A percentile compares a stretch with the other conserved stretches of the same genome.
These are phyloP conservation scores for Leptinotarsa juncta DNA, from an alignment of 2,888 invertebrate species.

Conservation along the genomic window DNA sequence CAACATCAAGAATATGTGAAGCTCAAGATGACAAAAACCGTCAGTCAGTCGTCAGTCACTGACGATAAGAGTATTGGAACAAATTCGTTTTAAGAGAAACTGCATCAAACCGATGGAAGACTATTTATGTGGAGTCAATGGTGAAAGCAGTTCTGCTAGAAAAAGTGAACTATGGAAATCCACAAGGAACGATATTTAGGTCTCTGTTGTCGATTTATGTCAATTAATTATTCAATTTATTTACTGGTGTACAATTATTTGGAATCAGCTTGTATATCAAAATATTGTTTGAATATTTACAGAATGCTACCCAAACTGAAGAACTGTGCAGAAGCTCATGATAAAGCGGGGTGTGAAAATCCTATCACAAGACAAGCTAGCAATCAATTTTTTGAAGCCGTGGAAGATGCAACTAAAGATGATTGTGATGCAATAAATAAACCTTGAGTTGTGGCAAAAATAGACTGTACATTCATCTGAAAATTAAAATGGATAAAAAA, in stretches of 20 bases:
- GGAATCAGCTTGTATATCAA: background rate
- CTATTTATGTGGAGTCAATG: background rate
- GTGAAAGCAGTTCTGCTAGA: too few species aligned
- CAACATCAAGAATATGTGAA: too few species aligned
- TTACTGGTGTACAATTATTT: background rate
- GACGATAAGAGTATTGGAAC: background rate
- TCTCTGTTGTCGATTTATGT: too few species aligned
- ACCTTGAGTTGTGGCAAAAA: background rate
- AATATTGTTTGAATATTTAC: conserved; percentile 7
- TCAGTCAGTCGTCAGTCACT: too few species aligned
- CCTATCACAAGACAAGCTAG: conserved; percentile 35
- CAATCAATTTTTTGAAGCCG: conserved; percentile 35
- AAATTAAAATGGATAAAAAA: too few species aligned
- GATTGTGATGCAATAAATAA: conserved; percentile 38
- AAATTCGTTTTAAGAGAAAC: background rate
- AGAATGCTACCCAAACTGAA: conserved; percentile 37
- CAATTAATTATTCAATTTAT: too few species aligned
- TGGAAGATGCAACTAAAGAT: conserved; percentile 25
- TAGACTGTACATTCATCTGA: too few species aligned
- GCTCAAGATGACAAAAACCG: too few species aligned
- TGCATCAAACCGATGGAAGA: background rate
- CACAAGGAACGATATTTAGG: too few species aligned
- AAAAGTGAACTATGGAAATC: too few species aligned
- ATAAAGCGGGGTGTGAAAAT: conserved; percentile 38
- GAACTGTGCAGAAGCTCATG: conserved; percentile 32